Conservation (phyloP, 2,113 vertebrate species). For the Pseudopodoces humilis region DNA sequence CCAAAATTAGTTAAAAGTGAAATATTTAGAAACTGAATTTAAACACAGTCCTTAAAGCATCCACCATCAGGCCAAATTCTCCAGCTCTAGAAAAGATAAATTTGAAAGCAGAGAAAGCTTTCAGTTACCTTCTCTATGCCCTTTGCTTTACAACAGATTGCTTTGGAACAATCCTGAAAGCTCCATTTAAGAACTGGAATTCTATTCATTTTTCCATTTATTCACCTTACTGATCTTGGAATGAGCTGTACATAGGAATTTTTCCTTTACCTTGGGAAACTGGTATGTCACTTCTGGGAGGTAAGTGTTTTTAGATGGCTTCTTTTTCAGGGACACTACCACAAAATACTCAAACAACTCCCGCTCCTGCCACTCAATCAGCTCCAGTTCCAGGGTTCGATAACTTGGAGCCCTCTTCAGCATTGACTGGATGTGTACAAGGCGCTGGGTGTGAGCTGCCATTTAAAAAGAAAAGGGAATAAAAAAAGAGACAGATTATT, state of each 20-base stretch:
- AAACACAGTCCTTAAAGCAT: neutral
- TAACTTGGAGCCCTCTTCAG: slow-evolving; percentile 94
- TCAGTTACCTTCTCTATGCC: neutral
- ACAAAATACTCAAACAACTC: slow-evolving; percentile 98
- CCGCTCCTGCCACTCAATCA: slow-evolving; percentile 98
- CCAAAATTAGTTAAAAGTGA: neutral
- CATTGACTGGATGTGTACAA: slow-evolving; percentile 94
- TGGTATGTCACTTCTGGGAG: slow-evolving; percentile 96
- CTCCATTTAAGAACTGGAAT: neutral
- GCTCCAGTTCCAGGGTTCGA: slow-evolving; percentile 93
- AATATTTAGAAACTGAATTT: slow-evolving; percentile 36
- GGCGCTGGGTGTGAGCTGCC: slow-evolving; percentile 92
- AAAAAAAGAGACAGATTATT: neutral
- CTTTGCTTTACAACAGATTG: neutral
- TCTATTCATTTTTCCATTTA: neutral
- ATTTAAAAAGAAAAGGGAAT: neutral
- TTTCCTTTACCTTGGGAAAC: slow-evolving; percentile 92
- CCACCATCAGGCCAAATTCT: neutral
- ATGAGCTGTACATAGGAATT: neutral
- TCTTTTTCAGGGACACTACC: slow-evolving; percentile 96
- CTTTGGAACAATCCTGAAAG: neutral
- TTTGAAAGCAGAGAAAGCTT: neutral
- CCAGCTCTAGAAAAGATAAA: neutral
- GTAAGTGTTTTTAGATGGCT: slow-evolving; percentile 92
- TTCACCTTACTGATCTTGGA: neutral